Conservation (phyloP, 2,797 vertebrate genomes). For the Chrysocyon brachyurus region DNA sequence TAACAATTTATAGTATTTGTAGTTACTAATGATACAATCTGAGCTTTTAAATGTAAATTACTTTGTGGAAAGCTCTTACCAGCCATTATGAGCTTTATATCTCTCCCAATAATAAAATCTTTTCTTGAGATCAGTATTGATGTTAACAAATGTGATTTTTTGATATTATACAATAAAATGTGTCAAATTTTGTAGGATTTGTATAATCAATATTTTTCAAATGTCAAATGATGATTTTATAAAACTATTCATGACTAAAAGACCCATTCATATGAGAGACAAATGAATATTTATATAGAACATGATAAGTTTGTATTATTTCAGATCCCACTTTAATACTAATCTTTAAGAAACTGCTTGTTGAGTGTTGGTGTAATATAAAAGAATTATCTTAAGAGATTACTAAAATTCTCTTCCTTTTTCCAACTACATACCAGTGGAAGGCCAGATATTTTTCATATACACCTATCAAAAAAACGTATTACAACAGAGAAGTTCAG, state of each 20-base stretch:
- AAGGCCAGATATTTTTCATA: neutral
- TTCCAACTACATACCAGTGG: neutral
- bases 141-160: neutral
- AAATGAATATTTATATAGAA: neutral
- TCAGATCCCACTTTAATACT: neutral
- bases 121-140: neutral
- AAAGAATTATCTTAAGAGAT: neutral
- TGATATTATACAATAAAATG: neutral
- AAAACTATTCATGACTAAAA: neutral
- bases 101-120: neutral
- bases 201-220: neutral
- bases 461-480: neutral
- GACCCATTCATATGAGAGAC: neutral
- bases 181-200: neutral
- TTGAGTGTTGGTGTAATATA: neutral
- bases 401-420: neutral
- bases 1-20: neutral
- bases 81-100: neutral
- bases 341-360: neutral
- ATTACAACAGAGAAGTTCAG: neutral
- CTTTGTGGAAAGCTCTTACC: neutral
- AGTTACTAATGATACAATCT: neutral
- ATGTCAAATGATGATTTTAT: neutral
- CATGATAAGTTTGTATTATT: neutral
- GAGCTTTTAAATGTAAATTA: neutral